A percentile compares a stretch with the other conserved stretches of the same genome.
Evolutionary conservation across 2,888 invertebrate species (phyloP).

Genomic region (Agonopterix alstromeriana): DNA sequence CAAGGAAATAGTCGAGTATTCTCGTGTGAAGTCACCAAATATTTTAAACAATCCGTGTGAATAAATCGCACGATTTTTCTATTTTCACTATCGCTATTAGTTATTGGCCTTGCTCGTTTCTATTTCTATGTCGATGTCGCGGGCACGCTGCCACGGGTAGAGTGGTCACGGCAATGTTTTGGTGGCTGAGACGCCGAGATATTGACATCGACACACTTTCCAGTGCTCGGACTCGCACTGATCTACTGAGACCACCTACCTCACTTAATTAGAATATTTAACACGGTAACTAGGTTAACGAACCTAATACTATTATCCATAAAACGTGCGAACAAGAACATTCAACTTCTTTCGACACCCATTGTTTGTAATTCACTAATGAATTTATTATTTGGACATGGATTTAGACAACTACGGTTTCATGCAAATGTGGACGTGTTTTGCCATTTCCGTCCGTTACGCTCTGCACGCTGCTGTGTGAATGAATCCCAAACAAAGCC

Average conservation of each 20-base stretch:
- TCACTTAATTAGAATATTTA: slow-evolving; percentile 58
- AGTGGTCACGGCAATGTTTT: slow-evolving; percentile 42
- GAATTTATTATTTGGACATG: slow-evolving; percentile 28
- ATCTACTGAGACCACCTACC: slow-evolving; percentile 12
- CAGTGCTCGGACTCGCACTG: slow-evolving; percentile 24
- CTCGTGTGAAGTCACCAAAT: slow-evolving; percentile 1
- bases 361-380: slow-evolving; percentile 38
- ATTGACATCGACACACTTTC: slow-evolving; percentile 55
- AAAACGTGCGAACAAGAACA: slow-evolving; percentile 60
- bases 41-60: slow-evolving; percentile 1
- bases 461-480: slow-evolving; percentile 57
- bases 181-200: slow-evolving; percentile 22
- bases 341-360: slow-evolving; percentile 45
- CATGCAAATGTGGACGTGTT: slow-evolving; percentile 49
- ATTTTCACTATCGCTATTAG: slow-evolving; percentile 27
- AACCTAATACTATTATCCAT: slow-evolving; percentile 52
- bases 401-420: slow-evolving; percentile 28
- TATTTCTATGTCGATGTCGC: slow-evolving; percentile 37
- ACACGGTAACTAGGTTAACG: slow-evolving; percentile 71
- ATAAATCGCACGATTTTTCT: slow-evolving; percentile 2
- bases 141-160: slow-evolving; percentile 59
- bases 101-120: slow-evolving; percentile 63
- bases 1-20: not conserved
- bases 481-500: slow-evolving; percentile 62
- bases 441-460: slow-evolving; percentile 66